A percentile compares a stretch with the other conserved stretches of the same genome.
Conservation (phyloP, 2,888 invertebrate species). For the Parnassius mnemosyne region DNA sequence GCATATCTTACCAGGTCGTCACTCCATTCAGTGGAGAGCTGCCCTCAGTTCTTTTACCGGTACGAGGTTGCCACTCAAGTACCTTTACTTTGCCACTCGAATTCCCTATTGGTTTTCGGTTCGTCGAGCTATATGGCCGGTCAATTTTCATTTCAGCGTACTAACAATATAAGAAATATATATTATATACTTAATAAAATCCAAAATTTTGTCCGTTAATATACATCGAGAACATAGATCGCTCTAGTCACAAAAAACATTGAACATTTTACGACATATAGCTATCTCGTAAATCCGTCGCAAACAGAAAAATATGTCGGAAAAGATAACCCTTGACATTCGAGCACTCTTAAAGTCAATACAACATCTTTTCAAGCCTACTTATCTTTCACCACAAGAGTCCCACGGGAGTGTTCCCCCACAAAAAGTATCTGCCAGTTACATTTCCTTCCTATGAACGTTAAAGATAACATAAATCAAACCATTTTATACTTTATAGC, state of each 20-base stretch:
- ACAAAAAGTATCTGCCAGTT: constrained; percentile 27
- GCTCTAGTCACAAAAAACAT: background rate
- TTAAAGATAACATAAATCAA: constrained; percentile 15
- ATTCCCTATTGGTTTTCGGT: no score
- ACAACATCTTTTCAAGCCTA: constrained; percentile 30
- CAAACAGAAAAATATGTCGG: constrained; percentile 27
- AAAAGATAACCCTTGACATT: constrained; percentile 30
- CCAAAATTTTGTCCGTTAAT: no score
- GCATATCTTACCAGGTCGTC: no score
- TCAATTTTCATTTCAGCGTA: no score
- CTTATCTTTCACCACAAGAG: constrained; percentile 35
- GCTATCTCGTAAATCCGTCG: constrained; percentile 18
- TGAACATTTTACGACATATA: constrained; percentile 15
- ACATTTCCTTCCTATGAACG: constrained; percentile 28
- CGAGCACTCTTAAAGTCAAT: constrained; percentile 26
- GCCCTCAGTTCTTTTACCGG: no score
- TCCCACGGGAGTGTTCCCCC: constrained; percentile 32
- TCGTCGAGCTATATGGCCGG: no score
- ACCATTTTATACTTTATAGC: constrained; percentile 11
- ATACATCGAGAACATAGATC: background rate
- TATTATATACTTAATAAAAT: background rate
- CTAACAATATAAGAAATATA: no score
- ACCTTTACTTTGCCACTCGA: no score
- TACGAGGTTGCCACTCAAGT: no score
- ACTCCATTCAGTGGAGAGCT: no score